These are phyloP conservation scores for Ataeniobius toweri DNA, from an alignment of 2,797 vertebrate genomes.

Conservation along the genomic window DNA sequence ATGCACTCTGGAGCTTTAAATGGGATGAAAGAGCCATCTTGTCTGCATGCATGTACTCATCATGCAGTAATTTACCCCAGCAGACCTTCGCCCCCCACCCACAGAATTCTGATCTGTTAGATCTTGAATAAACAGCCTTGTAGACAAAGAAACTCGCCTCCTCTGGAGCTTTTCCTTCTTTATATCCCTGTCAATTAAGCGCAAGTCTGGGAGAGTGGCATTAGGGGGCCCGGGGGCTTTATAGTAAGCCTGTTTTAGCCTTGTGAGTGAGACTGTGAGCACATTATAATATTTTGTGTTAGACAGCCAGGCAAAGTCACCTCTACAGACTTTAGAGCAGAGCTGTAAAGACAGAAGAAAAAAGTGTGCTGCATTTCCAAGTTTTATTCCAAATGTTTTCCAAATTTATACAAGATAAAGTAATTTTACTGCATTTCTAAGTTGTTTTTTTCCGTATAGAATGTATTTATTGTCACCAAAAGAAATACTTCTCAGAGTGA, in stretches of 20 bases:
- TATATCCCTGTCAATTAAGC: slow-evolving; percentile 68
- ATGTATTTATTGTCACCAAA: background rate
- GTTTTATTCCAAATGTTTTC: background rate
- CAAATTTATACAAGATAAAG: background rate
- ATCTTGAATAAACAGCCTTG: slow-evolving; percentile 64
- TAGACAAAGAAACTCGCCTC: slow-evolving; percentile 67
- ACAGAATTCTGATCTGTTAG: slow-evolving; percentile 59
- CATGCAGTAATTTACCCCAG: slow-evolving; percentile 38
- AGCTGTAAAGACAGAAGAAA: slow-evolving; percentile 10
- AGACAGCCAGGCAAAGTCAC: slow-evolving; percentile 62
- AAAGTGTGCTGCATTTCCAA: slow-evolving; percentile 8
- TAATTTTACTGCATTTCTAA: background rate
- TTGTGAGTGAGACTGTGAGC: slow-evolving; percentile 50
- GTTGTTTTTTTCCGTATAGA: background rate
- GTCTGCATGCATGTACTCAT: slow-evolving; percentile 38
- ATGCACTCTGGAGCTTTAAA: slow-evolving; percentile 17
- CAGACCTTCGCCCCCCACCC: slow-evolving; percentile 24
- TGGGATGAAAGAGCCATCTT: slow-evolving; percentile 42
- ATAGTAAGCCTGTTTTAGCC: slow-evolving; percentile 36
- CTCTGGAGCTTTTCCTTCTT: slow-evolving; percentile 39
- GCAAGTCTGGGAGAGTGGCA: slow-evolving; percentile 56
- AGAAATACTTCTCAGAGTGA: no score
- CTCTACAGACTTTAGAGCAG: slow-evolving; percentile 28
- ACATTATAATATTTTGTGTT: slow-evolving; percentile 60
- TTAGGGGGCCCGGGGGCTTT: slow-evolving; percentile 42